Evolutionary conservation across 2,113 vertebrate genomes (phyloP).

Genomic region (Neogale vison): DNA sequence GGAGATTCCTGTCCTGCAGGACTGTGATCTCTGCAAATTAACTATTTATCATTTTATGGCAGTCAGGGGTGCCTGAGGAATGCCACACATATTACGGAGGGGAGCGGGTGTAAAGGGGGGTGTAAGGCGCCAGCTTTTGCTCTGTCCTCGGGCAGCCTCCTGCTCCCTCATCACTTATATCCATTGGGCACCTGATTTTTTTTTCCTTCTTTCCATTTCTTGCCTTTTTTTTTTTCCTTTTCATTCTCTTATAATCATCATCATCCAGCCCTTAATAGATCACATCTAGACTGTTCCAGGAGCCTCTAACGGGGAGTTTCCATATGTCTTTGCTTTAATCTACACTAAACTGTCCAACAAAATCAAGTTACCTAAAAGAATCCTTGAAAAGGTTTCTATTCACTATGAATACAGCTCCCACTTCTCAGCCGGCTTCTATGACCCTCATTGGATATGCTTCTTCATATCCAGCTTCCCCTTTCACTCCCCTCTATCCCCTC

Average conservation of each 20-base stretch:
- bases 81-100: no score
- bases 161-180: no score
- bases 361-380: not conserved
- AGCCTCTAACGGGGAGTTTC: not conserved
- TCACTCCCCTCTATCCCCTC: fast-evolving
- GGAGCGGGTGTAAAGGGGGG: no score
- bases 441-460: not conserved
- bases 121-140: no score
- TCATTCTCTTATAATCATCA: not conserved
- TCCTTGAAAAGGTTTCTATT: not conserved
- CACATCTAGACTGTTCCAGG: not conserved
- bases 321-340: not conserved
- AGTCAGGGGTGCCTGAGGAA: no score
- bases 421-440: not conserved
- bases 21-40: no score
- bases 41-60: no score
- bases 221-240: not conserved
- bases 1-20: no score
- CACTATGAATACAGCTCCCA: not conserved
- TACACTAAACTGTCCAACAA: not conserved
- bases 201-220: not conserved
- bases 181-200: not conserved
- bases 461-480: not conserved
- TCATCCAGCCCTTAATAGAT: not conserved
- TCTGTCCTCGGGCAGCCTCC: no score